Evolutionary conservation across 2,797 vertebrate species (phyloP), one percentile per base, ranked within the genome.

Genomic region (Clarias laeviceps): DNA sequence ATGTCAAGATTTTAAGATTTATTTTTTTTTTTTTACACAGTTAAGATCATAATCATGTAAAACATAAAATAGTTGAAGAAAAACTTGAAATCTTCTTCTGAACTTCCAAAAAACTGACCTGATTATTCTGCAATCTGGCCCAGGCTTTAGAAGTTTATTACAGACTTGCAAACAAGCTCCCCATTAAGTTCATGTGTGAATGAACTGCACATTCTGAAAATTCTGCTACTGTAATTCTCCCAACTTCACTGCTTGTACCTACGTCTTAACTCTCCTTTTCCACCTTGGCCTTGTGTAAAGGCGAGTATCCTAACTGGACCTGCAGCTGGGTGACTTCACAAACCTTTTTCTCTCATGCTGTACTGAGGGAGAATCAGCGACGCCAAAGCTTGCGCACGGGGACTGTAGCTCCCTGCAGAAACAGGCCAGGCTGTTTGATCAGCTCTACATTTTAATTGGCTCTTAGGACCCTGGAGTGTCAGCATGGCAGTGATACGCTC

Each of bases 381-480:
- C 50, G 11, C 84, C 17, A 65, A 89, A 82, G 89, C 92, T 91
- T 90, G 20, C 27, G 24, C 56, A 37, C 37, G 5, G 74, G 59
- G 50, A 65, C 32, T 89, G 91, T 88, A 90, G 90, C 92, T 90
- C 81, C 61, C 88, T 86, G 91, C 90, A 92, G 74, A 89, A 72
- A 62, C 72, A 92, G 92, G 91, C 90, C 90, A 91, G 90, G 91
- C 91, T 93, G 93, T 95, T 95, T 95, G 94, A 94, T 94, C 93
- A 94, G 93, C 93, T 93, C 92, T 94, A 94, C 92, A 92, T 95
- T 94, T 94, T 95, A 95, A 95, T 95, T 94, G 94, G 93, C 94
- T 94, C 85, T 91, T 81, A 92, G 93, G 93, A 92, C 93, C 94
- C 92, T 80, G 82, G 82, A 70, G 82, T 87, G 82, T 83, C 80